Conservation (phyloP, 2,888 invertebrate species). For the Autographa pulchrina region DNA sequence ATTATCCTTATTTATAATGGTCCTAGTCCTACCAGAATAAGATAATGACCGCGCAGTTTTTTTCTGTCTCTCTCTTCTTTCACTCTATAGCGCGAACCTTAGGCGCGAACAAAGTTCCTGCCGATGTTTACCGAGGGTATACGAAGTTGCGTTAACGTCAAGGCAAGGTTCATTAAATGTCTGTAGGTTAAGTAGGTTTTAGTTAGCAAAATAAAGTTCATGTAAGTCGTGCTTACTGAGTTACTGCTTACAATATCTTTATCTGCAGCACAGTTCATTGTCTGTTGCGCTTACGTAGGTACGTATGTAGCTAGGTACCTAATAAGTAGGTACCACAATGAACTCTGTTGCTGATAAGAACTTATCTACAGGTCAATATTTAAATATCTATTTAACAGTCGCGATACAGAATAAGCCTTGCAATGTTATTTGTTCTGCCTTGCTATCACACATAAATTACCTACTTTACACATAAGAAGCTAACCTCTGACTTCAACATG, state of each 20-base stretch:
- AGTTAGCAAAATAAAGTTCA: neutral
- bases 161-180: neutral
- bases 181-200: neutral
- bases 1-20: no score
- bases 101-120: neutral
- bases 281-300: constrained; percentile 22
- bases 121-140: neutral
- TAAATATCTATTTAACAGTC: neutral
- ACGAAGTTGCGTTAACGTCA: neutral
- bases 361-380: constrained; percentile 6
- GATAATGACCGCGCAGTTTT: neutral
- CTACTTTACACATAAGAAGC: constrained; percentile 18
- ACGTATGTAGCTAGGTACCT: neutral
- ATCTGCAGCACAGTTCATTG: neutral
- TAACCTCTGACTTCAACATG: constrained; percentile 50
- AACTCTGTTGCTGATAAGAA: constrained; percentile 1
- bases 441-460: constrained; percentile 1
- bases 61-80: neutral
- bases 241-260: neutral
- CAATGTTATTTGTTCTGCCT: neutral
- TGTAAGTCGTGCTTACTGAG: no score
- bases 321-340: neutral
- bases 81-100: neutral
- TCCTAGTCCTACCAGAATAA: no score
- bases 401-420: neutral